Conservation (phyloP, 2,888 invertebrate genomes). For the Corbicula japonica region DNA sequence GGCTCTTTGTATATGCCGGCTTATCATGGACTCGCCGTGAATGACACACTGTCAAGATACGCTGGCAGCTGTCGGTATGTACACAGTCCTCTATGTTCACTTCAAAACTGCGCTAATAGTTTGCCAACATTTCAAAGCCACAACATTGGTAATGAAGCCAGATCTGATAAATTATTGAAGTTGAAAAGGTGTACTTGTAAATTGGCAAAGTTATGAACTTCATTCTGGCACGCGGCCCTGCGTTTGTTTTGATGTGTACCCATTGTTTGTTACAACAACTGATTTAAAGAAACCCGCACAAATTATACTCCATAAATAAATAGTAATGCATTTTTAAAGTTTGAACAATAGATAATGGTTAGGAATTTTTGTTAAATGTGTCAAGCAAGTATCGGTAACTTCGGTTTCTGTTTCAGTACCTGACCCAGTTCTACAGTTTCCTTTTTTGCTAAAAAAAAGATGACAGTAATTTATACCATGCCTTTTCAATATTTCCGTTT, state of each 20-base stretch:
- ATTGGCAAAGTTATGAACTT: constrained; percentile 24
- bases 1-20: constrained; percentile 7
- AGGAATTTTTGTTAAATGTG: too few species aligned
- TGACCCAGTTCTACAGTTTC: too few species aligned
- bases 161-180: constrained; percentile 49
- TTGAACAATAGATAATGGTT: too few species aligned
- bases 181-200: constrained; percentile 33
- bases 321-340: too few species aligned
- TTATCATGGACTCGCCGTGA: constrained; percentile 33
- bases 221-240: constrained; percentile 38
- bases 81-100: constrained; percentile 17
- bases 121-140: constrained; percentile 42
- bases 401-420: too few species aligned
- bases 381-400: too few species aligned
- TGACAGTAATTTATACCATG: too few species aligned
- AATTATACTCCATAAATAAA: too few species aligned
- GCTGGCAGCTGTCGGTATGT: constrained; percentile 27
- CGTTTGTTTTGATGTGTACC: constrained; percentile 26
- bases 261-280: constrained; percentile 8
- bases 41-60: constrained; percentile 51
- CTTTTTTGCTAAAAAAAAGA: too few species aligned
- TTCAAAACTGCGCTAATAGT: constrained; percentile 33
- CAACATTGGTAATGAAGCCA: constrained; percentile 37
- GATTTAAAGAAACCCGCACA: too few species aligned
- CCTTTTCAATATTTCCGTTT: too few species aligned